Conservation (phyloP, 2,797 vertebrate genomes). For the Limnodromus scolopaceus region DNA sequence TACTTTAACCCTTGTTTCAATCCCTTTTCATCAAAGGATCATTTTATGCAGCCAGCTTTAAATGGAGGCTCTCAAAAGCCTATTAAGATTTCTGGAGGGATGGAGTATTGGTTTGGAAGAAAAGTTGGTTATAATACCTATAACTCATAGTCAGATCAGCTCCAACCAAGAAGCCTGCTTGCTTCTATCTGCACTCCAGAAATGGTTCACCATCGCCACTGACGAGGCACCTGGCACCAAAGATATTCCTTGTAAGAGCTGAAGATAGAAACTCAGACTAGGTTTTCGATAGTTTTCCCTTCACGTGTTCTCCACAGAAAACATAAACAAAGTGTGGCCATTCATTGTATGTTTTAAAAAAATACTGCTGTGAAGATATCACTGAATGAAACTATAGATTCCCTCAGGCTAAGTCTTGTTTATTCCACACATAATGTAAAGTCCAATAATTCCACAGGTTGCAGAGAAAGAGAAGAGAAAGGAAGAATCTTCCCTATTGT, state of each 20-base stretch:
- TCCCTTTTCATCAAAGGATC: slow-evolving; percentile 86
- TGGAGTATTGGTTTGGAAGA: slow-evolving; percentile 69
- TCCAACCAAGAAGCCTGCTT: slow-evolving; percentile 42
- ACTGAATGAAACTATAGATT: background rate
- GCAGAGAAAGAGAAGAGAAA: background rate
- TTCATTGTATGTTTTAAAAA: background rate
- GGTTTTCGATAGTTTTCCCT: background rate
- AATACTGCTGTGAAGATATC: background rate
- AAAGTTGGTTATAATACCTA: slow-evolving; percentile 77
- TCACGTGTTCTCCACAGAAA: background rate
- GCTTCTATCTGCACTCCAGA: slow-evolving; percentile 58
- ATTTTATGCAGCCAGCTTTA: slow-evolving; percentile 83
- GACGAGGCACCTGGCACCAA: background rate
- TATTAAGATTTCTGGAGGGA: slow-evolving; percentile 80
- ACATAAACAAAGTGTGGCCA: background rate
- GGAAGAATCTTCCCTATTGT: background rate
- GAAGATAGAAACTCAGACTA: slow-evolving; percentile 7
- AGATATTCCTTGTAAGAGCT: slow-evolving; percentile 16
- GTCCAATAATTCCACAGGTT: slow-evolving; percentile 17
- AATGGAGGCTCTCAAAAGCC: slow-evolving; percentile 80
- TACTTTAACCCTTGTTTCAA: slow-evolving; percentile 90
- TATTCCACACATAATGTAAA: slow-evolving; percentile 14
- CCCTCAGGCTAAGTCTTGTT: background rate
- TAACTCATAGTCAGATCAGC: slow-evolving; percentile 74
- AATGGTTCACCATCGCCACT: background rate